Evolutionary conservation across 2,113 vertebrate genomes (phyloP).

Genomic region (Rattus norvegicus): DNA sequence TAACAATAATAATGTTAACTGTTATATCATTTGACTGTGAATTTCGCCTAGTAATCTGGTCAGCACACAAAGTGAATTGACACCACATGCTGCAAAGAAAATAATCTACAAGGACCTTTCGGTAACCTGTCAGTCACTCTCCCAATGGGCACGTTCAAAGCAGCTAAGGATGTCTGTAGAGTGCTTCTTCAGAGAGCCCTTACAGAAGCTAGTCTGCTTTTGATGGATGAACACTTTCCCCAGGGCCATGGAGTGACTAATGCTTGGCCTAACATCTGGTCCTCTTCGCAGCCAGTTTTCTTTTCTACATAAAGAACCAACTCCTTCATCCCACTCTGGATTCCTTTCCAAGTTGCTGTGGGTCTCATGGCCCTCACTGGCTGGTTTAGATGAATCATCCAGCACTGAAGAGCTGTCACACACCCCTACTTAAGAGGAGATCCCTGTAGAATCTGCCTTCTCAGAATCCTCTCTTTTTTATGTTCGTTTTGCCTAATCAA

Average conservation of each 20-base stretch:
- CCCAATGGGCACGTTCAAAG: not conserved
- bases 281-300: not conserved
- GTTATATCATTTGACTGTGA: not conserved
- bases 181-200: not conserved
- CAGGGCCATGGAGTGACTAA: not conserved
- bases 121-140: not conserved
- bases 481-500: not conserved
- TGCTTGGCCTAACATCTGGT: not conserved
- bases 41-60: slow-evolving; percentile 21
- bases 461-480: not conserved
- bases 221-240: not conserved
- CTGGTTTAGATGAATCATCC: not conserved
- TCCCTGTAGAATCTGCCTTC: not conserved
- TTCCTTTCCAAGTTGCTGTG: not conserved
- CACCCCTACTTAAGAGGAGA: not conserved
- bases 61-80: not conserved
- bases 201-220: not conserved
- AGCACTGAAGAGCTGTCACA: not conserved
- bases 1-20: not conserved
- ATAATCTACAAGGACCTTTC: not conserved
- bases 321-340: not conserved
- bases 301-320: not conserved
- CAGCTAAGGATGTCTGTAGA: not conserved
- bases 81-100: not conserved
- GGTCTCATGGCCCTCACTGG: not conserved